Base-by-base conservation (phyloP, 1,140 invertebrate genomes). In the Aphelenchoides avenae region DNA sequence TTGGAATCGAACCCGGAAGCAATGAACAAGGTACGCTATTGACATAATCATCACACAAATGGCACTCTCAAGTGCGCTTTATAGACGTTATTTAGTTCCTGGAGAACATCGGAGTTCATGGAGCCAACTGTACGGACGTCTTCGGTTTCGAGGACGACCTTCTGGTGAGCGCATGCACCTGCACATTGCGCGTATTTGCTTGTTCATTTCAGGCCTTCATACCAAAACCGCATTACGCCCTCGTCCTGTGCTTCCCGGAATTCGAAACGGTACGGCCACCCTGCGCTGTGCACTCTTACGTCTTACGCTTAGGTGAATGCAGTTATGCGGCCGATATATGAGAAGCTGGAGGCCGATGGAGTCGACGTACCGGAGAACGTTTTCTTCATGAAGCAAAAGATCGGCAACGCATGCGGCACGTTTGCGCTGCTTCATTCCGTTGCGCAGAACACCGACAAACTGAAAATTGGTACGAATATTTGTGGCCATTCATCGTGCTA, bases 371-470 rank as follows among this genome's bases (percentile, higher is more conserved):
- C 70, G 84, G 49, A 81, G n/a, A 82, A 85, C 70, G 75, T 94
- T 40, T 95, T 87, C 78, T 91, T 87, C 78, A 85, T 95, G 82
- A 89, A 89, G 70, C 93, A 98, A 79, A 86, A 85, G 49, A 86
- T 95, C 42, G 85, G 85, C 33, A 98, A 97, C 83, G 91, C 92
- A 3, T 96, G 92, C 82, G 92, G 92, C 24, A 93, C 90, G 1
- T 85, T 96, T 57, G 92, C 90, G 27, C 79, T 95, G 27, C 85
- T 95, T 37, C 91, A 95, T 77, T 78, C 83, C 29, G 57, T 85
- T 39, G 82, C 81, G 18, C 84, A 85, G 68, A 84, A 83, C 67
- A 20, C 57, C 27, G 69, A 80, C 13, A 63, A 75, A 22, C 68
- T 81, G 15, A 49, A 72, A 15, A 77, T 82, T 34, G 73, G 50